Conservation (phyloP, 2,113 vertebrate species). For the Engystomops pustulosus region DNA sequence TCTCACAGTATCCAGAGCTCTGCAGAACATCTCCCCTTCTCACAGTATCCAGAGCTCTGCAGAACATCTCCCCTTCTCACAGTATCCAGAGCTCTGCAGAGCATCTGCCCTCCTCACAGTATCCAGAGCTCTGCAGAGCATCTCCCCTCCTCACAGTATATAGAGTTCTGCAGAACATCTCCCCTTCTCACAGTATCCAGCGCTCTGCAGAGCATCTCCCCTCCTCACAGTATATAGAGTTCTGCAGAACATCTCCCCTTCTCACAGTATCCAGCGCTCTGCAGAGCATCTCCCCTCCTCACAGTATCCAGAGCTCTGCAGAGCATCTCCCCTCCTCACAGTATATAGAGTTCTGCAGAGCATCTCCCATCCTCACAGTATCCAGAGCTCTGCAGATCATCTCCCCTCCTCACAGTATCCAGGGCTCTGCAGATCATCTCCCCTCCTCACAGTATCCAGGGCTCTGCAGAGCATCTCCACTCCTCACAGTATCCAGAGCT, state of each 20-base stretch:
- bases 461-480: too few relatives aligned
- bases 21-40: not conserved
- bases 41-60: not conserved
- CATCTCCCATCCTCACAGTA: too few relatives aligned
- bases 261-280: not conserved
- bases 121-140: not conserved
- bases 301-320: not conserved
- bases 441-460: constrained; percentile 34
- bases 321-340: not conserved
- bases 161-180: not conserved
- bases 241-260: not conserved
- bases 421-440: too few relatives aligned
- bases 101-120: too few relatives aligned
- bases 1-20: not conserved
- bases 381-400: not conserved
- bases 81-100: too few relatives aligned
- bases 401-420: not conserved
- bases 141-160: not conserved
- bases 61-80: not conserved
- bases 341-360: too few relatives aligned
- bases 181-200: not conserved
- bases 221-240: not conserved
- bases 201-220: not conserved
- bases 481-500: not conserved
- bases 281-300: not conserved